A percentile compares a stretch with the other conserved stretches of the same genome.
Evolutionary conservation across 2,113 vertebrate species (phyloP).

Genomic region (Vidua chalybeata): DNA sequence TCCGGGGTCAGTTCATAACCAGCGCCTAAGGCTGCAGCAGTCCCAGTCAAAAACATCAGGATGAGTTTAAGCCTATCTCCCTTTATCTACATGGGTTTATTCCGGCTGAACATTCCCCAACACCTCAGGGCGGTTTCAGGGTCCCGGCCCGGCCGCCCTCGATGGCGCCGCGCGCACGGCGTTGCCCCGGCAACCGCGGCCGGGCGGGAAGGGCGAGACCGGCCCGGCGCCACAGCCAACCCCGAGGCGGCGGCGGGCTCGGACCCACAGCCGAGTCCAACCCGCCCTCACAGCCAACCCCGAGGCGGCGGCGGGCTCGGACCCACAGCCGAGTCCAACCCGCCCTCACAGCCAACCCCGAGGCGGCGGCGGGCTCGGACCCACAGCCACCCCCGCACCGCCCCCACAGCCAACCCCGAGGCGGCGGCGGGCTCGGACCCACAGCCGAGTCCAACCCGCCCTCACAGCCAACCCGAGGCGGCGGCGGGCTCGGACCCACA

Average conservation of each 20-base stretch:
- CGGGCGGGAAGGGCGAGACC: background rate
- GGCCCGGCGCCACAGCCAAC: background rate
- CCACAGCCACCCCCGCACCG: too few species aligned
- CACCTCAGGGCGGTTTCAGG: accelerated
- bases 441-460: accelerated
- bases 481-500: background rate
- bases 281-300: too few species aligned
- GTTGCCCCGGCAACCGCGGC: background rate
- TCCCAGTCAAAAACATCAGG: background rate
- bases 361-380: background rate
- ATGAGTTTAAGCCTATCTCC: background rate
- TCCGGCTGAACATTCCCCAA: background rate
- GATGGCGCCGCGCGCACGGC: background rate
- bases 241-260: too few species aligned
- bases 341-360: accelerated
- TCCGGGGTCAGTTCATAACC: background rate
- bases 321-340: too few species aligned
- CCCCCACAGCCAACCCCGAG: too few species aligned
- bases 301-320: too few species aligned
- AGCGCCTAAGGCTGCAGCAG: background rate
- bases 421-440: too few species aligned
- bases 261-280: too few species aligned
- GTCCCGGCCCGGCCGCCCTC: too few species aligned
- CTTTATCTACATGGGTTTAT: background rate
- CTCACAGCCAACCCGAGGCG: accelerated